Percentiles rank a stretch among this genome's conserved stretches.
Evolutionary conservation across 2,113 vertebrate genomes (phyloP).

Genomic region (Pionites leucogaster): DNA sequence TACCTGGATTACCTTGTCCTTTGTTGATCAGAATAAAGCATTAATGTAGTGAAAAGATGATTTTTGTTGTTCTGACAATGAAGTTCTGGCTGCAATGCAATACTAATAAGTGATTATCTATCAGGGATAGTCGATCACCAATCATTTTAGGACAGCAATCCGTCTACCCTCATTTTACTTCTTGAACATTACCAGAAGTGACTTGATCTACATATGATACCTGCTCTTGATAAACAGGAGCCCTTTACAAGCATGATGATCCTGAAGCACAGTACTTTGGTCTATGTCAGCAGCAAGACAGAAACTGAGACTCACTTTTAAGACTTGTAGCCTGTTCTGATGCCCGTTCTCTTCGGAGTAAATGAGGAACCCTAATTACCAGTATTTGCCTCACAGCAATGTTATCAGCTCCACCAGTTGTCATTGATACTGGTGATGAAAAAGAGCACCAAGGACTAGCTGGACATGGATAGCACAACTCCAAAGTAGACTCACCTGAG

Average conservation of each 20-base stretch:
- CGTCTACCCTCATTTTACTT: background rate
- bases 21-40: slow-evolving; percentile 13
- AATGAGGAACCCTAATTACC: background rate
- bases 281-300: background rate
- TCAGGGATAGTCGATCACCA: background rate
- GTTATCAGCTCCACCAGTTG: background rate
- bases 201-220: background rate
- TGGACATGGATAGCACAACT: background rate
- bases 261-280: background rate
- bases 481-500: background rate
- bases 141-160: background rate
- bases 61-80: background rate
- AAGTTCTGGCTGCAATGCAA: background rate
- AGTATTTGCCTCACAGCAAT: background rate
- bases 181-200: background rate
- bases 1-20: background rate
- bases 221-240: background rate
- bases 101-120: background rate
- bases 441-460: background rate
- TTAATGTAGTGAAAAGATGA: background rate
- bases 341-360: background rate
- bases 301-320: accelerated
- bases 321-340: background rate
- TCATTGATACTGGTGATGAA: background rate
- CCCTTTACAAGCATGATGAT: background rate